Base-by-base conservation (phyloP, 2,113 vertebrate species). In the Catharus minimus region DNA sequence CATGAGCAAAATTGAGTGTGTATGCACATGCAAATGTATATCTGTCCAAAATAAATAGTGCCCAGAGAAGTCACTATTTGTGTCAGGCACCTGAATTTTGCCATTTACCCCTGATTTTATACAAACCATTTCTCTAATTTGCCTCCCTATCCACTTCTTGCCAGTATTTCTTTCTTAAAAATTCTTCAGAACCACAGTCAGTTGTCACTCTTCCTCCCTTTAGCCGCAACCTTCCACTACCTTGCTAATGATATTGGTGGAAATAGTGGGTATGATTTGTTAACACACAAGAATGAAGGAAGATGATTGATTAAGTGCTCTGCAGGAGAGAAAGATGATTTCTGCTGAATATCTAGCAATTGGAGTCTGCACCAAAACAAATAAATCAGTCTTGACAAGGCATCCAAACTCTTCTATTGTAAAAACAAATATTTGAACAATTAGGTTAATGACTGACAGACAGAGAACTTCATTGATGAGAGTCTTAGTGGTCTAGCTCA, bases 371-470 rank as follows among this genome's bases (percentile, higher is more conserved):
- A 95, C 50, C 64, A 93, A 92, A 88, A 90, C 24, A 43, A 56
- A 68, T 75, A 90, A 94, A 96, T 95, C 57, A 95, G 60, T 72
- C 80, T 91, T 89, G 90, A 95, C 55, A 96, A 69, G 23, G 57
- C 50, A 89, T 82, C 74, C 76, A 95, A 95, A 88, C 89, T 88
- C 65, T 93, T 74, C 58, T 77, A 88, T 44, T 93, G 80, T 33
- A 86, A 89, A 95, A 95, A 66, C 41, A 91, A 78, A 66, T 44
- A 77, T 90, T 71, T 88, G 23, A 81, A 92, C 44, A 64, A 61
- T 73, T 58, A 65, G 13, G 21, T 78, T 80, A 47, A 47, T 49
- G 75, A 80, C 15, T 52, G 49, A 89, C 82, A 92, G 62, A 72
- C 21, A 88, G 87, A 91, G 90, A 93, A 86, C 36, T 92, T 46